Percentiles rank a stretch among this genome's conserved stretches.
These are phyloP conservation scores for Todus mexicanus DNA, from an alignment of 2,797 vertebrate species.

Conservation along the genomic window DNA sequence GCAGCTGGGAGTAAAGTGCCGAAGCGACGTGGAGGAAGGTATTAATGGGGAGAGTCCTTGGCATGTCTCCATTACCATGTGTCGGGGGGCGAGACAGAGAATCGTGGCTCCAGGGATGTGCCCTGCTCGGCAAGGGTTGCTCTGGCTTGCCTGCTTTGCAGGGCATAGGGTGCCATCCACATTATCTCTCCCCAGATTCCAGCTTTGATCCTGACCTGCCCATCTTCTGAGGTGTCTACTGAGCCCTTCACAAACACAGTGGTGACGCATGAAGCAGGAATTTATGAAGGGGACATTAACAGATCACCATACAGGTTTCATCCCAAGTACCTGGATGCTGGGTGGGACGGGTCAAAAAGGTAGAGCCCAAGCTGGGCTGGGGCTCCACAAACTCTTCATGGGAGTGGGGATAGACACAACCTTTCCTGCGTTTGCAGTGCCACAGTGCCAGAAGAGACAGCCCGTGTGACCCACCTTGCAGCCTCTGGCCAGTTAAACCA, in stretches of 20 bases:
- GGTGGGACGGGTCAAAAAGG: background rate
- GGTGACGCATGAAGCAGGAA: background rate
- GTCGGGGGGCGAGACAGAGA: rapidly evolving
- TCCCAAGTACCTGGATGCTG: background rate
- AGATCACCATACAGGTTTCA: background rate
- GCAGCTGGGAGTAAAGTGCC: background rate
- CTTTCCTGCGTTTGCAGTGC: background rate
- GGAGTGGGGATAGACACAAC: background rate
- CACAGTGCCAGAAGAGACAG: background rate
- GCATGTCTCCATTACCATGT: rapidly evolving
- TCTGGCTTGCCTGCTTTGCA: background rate
- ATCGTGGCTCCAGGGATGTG: background rate
- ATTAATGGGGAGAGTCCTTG: background rate
- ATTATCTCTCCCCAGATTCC: background rate
- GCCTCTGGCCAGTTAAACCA: background rate
- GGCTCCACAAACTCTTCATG: background rate
- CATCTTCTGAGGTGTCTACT: background rate
- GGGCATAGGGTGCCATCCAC: background rate
- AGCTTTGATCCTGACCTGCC: constrained; percentile 26
- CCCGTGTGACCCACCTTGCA: background rate
- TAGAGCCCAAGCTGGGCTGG: background rate
- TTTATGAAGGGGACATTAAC: constrained; percentile 36
- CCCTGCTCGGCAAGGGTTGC: background rate
- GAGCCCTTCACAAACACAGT: background rate
- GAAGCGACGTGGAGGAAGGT: rapidly evolving